Percentiles rank a stretch among this genome's conserved stretches.
These are phyloP conservation scores for Hypothenemus hampei DNA, from an alignment of 1,140 invertebrate species.

Conservation along the genomic window DNA sequence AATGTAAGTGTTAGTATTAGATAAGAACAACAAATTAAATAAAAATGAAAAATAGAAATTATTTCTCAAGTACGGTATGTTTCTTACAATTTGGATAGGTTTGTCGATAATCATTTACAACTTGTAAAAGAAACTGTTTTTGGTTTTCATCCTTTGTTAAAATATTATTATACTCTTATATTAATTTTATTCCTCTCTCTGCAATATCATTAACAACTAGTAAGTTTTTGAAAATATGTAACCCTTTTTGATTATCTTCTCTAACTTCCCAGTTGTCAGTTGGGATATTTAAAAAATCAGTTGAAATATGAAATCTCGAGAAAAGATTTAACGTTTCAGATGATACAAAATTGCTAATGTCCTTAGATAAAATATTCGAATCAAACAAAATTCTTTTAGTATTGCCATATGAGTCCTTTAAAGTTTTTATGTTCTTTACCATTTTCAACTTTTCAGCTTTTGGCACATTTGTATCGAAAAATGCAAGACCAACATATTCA, in stretches of 20 bases:
- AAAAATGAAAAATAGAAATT: neutral
- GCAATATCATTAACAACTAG: conserved; percentile 37
- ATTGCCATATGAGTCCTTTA: neutral
- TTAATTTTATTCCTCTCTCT: conserved; percentile 42
- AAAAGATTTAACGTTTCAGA: neutral
- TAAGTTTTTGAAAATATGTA: neutral
- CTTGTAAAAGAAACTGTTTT: conserved; percentile 36
- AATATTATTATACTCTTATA: conserved; percentile 42
- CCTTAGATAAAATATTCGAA: neutral
- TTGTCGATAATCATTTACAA: conserved; percentile 36
- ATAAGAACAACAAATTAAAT: neutral
- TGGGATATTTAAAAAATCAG: conserved; percentile 6
- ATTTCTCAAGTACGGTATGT: neutral
- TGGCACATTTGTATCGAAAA: neutral
- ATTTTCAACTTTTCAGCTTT: neutral
- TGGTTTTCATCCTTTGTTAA: conserved; percentile 33
- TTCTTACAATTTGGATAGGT: conserved; percentile 37
- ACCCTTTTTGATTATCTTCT: neutral
- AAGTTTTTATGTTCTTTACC: neutral
- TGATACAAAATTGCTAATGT: neutral
- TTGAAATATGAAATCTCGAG: neutral
- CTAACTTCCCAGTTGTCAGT: neutral
- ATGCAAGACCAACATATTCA: neutral
- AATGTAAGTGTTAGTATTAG: neutral
- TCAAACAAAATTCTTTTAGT: neutral